A percentile compares a stretch with the other conserved stretches of the same genome.
Evolutionary conservation across 1,140 invertebrate genomes (phyloP).

Genomic region (Leptinotarsa defecta): DNA sequence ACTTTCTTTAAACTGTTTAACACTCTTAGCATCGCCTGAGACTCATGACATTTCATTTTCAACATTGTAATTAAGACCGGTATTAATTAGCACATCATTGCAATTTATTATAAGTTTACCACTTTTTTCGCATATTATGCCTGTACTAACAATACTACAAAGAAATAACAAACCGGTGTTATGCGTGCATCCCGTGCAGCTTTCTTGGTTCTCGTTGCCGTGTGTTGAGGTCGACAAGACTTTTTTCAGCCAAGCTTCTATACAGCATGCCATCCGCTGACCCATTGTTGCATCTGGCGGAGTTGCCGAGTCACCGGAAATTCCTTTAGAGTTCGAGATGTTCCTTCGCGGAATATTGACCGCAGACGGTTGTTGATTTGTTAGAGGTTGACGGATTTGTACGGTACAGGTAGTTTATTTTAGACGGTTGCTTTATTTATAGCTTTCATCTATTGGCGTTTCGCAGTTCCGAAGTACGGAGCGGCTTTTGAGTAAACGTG

Average conservation of each 20-base stretch:
- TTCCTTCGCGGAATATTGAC: not conserved
- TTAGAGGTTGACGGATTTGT: not conserved
- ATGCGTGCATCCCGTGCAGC: not conserved
- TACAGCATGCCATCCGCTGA: conserved; percentile 14
- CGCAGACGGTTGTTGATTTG: not conserved
- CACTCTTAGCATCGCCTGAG: too few species aligned
- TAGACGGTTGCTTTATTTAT: not conserved
- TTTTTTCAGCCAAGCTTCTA: conserved; percentile 1
- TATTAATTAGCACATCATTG: too few species aligned
- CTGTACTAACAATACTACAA: not conserved
- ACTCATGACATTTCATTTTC: too few species aligned
- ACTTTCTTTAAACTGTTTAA: too few species aligned
- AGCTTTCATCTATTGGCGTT: too few species aligned
- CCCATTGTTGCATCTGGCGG: conserved; percentile 8
- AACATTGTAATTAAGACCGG: too few species aligned
- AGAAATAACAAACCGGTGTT: conserved; percentile 3
- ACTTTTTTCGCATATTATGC: too few species aligned
- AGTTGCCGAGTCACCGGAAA: conserved; percentile 8
- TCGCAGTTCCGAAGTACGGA: too few species aligned
- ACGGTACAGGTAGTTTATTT: not conserved
- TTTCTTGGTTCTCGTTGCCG: conserved; percentile 1
- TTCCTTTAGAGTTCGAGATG: not conserved
- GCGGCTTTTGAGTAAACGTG: too few species aligned
- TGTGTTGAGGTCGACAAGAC: conserved; percentile 6
- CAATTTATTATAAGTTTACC: too few species aligned